These are phyloP conservation scores for Monodelphis domestica DNA, from an alignment of 2,797 vertebrate species.

Conservation along the genomic window DNA sequence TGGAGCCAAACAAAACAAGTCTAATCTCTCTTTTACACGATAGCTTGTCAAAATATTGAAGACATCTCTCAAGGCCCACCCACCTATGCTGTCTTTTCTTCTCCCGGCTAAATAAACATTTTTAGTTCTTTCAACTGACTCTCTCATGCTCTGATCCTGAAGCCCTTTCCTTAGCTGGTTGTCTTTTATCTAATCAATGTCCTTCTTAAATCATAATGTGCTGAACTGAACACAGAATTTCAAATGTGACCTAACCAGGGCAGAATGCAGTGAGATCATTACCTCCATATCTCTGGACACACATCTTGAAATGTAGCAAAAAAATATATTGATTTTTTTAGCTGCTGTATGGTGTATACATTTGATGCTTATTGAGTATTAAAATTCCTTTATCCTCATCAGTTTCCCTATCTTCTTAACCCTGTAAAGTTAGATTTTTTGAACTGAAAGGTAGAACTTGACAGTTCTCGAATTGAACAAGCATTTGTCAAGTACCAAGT, in stretches of 20 bases:
- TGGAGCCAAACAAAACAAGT: not conserved
- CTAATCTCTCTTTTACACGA: not conserved
- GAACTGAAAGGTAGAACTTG: not conserved
- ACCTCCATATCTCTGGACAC: not conserved
- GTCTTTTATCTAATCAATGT: not conserved
- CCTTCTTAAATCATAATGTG: not conserved
- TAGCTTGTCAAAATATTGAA: not conserved
- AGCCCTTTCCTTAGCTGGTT: not conserved
- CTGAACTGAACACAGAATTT: not conserved
- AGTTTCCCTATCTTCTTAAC: not conserved
- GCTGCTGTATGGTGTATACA: not conserved
- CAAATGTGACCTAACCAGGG: not conserved
- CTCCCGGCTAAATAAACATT: not conserved
- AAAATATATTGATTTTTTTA: not conserved
- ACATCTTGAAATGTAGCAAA: not conserved
- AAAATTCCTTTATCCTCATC: not conserved
- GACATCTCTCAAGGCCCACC: not conserved
- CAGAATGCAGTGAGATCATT: not conserved
- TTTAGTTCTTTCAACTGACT: not conserved
- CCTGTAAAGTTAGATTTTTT: not conserved
- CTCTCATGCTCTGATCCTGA: not conserved
- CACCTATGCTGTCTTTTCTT: not conserved
- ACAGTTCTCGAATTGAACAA: not conserved
- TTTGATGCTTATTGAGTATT: not conserved
- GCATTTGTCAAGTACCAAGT: not conserved